Base-by-base conservation (phyloP, 2,888 invertebrate genomes). In the Lasioglossum villosulum region DNA sequence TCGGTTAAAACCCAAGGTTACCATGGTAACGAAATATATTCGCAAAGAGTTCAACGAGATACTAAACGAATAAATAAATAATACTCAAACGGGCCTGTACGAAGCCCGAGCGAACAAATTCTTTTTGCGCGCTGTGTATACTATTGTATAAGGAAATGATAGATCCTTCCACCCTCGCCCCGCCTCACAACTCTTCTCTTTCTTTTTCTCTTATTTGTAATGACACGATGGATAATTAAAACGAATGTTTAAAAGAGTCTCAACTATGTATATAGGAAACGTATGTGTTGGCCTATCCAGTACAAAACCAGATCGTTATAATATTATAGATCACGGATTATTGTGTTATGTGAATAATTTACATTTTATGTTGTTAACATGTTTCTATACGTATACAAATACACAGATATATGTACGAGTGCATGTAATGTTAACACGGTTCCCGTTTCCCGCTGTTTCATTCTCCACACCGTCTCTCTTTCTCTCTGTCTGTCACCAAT, bases 291-390 rank as follows among this genome's bases (percentile, higher is more conserved):
- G 93, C 94, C 94, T 93, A 94, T 91, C 92, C 93, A 94, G 94
- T 94, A 94, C 94, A 94, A 94, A 94, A 93, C 91, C 90, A 91
- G 92, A 94, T 93, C 92, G 92, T 93, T 92, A 92, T 91, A 90
- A 92, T 89, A 86, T 91, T 90, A 91, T 89, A 92, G 90, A 93
- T 90, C 91, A 90, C 90, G 90, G 89, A 87, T 86, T 91, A 93
- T 90, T 92, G 90, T 93, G 93, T 93, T 94, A 92, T 94, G 94
- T 94, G 94, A 93, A 94, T 94, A 94, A 93, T 93, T 70, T 93
- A 93, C 92, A 94, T 93, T 94, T 94, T 94, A 94, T 93, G 84
- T 92, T 91, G 92, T 94, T 94, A 93, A 93, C 82, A 86, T 79
- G 79, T 89, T 75, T 86, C 83, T 78, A 85, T 72, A 84, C 80